Evolutionary conservation across 1,140 invertebrate species (phyloP), one percentile per base, ranked within the genome.

Genomic region (Drosophila setifemur): DNA sequence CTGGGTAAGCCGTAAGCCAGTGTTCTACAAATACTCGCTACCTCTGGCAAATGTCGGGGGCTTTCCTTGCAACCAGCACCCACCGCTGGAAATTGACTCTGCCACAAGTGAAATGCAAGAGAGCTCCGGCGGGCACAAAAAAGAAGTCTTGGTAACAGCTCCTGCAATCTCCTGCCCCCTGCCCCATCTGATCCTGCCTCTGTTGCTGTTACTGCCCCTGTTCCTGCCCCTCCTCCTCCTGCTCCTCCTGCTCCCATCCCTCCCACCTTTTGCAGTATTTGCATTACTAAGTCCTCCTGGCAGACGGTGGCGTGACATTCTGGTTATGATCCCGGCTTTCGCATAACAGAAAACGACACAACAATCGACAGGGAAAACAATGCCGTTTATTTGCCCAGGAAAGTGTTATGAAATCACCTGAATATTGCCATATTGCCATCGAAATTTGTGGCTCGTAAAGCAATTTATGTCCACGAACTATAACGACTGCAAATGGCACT

Each of bases 281-380:
- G 57, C 52, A 61, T 61, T 61, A 26, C 57, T 61, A 61, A 61
- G 57, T 43, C 52, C 57, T 61, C 57, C 19, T 61, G 57, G 37
- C 55, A 43, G 26, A 14, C 26, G n/a, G 39, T 61, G 57, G 57
- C 52, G 57, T 61, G 57, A 61, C 57, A 58, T 57, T 58, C n/a
- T 37, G 12, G 48, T 50, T 50, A 50, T 50, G 48, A 50, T 16
- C 33, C 33, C 23, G 14, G 35, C 48, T 50, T 50, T 50, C 21
- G 0, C 48, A 26, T 26, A 39, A 50, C 48, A 16, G 18, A 19
- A 37, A 37, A 26, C 48, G 31, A 3, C 31, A 19, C 25, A 6
- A 29, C 12, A 53, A 39, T 28, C 48, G 19, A 26, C 12, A n/a
- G 33, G 14, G 3, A 26, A 33, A 58, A 33, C 52, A 57, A 43